Conservation (phyloP, 2,797 vertebrate genomes). For the Rhincodon typus region DNA sequence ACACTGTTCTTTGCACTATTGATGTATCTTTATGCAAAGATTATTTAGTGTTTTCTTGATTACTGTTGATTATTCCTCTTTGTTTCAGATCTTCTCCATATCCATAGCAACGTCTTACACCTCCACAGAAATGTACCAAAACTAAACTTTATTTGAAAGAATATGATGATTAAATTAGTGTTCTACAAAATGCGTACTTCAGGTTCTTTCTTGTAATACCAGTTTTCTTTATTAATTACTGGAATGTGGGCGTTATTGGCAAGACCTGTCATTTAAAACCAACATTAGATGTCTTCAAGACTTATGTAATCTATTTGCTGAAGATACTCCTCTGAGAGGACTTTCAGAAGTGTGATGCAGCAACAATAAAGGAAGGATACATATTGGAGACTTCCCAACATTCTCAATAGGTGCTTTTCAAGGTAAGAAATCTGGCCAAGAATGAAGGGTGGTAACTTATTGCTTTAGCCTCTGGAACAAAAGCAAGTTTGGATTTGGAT, state of each 20-base stretch:
- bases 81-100: background rate
- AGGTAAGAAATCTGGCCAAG: background rate
- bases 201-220: background rate
- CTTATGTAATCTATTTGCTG: background rate
- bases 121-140: background rate
- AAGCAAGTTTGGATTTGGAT: background rate
- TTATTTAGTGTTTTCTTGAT: background rate
- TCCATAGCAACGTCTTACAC: background rate
- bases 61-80: background rate
- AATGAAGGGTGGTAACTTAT: background rate
- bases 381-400: background rate
- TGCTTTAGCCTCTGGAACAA: background rate
- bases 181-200: background rate
- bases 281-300: too few species aligned
- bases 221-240: background rate
- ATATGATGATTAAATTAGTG: background rate
- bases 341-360: background rate
- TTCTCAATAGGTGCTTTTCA: background rate
- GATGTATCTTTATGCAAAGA: background rate
- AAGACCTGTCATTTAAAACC: background rate
- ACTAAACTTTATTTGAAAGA: slow-evolving; percentile 22
- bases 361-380: background rate
- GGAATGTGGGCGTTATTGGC: background rate
- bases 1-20: background rate
- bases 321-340: background rate